These are phyloP conservation scores for Chromobotia macracanthus DNA, from an alignment of 2,797 vertebrate species.

Conservation along the genomic window DNA sequence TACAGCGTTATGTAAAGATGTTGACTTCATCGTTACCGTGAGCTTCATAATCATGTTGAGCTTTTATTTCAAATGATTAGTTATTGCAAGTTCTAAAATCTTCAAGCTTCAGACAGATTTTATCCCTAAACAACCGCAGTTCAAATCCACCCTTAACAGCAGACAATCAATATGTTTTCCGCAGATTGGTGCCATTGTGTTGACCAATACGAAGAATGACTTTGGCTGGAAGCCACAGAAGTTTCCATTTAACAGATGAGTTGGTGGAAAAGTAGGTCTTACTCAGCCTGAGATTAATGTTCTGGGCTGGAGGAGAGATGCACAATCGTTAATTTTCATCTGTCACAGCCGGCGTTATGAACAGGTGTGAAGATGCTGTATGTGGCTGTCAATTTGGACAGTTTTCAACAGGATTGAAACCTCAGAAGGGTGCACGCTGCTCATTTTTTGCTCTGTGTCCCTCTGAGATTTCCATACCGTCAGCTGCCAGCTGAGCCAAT, in stretches of 20 bases:
- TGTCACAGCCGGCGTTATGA: constrained; percentile 34
- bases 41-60: not conserved
- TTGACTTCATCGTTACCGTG: not conserved
- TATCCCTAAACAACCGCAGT: constrained; percentile 3
- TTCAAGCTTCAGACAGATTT: constrained; percentile 55
- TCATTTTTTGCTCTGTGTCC: constrained; percentile 49
- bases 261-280: constrained; percentile 48
- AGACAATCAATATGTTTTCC: constrained; percentile 60
- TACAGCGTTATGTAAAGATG: constrained; percentile 46
- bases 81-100: not conserved
- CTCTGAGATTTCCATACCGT: constrained; percentile 61
- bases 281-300: constrained; percentile 49
- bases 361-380: constrained; percentile 11
- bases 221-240: constrained; percentile 69
- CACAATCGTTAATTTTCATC: constrained; percentile 46
- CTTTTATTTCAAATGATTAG: not conserved
- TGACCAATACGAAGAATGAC: constrained; percentile 59
- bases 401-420: constrained; percentile 23
- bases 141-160: constrained; percentile 48
- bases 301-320: constrained; percentile 21
- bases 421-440: not conserved
- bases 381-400: not conserved
- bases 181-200: constrained; percentile 56
- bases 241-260: constrained; percentile 76
- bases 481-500: constrained; percentile 71